A percentile compares a stretch with the other conserved stretches of the same genome.
Evolutionary conservation across 2,888 invertebrate genomes (phyloP).

Genomic region (Bombylius major): DNA sequence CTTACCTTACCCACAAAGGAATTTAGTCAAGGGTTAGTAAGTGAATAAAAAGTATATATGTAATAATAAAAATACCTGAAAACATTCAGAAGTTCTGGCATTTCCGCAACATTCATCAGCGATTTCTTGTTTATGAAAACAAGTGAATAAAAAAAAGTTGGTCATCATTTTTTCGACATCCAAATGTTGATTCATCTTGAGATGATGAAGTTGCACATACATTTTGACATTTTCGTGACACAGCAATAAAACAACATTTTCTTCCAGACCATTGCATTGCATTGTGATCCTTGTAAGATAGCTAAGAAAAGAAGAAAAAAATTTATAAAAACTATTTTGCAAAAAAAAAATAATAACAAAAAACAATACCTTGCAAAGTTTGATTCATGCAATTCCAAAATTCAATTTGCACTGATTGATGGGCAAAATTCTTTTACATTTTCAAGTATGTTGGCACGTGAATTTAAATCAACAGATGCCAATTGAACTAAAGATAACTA

Average conservation of each 20-base stretch:
- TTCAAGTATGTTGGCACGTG: constrained; percentile 51
- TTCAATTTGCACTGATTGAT: constrained; percentile 46
- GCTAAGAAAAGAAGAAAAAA: constrained; percentile 40
- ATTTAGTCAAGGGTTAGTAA: too few species aligned
- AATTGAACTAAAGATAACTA: constrained; percentile 62
- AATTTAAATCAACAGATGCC: constrained; percentile 48
- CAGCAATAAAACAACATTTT: constrained; percentile 61
- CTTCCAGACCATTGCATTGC: constrained; percentile 79
- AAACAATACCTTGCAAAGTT: constrained; percentile 58
- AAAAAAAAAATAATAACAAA: constrained; percentile 1
- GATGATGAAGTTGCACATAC: constrained; percentile 49
- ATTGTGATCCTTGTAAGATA: constrained; percentile 56
- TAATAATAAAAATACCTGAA: constrained; percentile 28
- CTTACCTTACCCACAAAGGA: too few species aligned
- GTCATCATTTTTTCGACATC: constrained; percentile 71
- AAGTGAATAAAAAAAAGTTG: constrained; percentile 66
- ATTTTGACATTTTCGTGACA: constrained; percentile 56
- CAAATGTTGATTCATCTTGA: constrained; percentile 39
- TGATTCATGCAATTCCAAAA: constrained; percentile 75
- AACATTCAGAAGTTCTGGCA: constrained; percentile 41
- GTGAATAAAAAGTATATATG: too few species aligned
- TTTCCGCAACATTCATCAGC: constrained; percentile 69
- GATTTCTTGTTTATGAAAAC: constrained; percentile 61
- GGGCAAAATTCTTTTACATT: constrained; percentile 63
- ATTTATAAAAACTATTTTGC: neutral